Evolutionary conservation across 2,888 invertebrate species (phyloP).

Genomic region (Nomada hirtipes): DNA sequence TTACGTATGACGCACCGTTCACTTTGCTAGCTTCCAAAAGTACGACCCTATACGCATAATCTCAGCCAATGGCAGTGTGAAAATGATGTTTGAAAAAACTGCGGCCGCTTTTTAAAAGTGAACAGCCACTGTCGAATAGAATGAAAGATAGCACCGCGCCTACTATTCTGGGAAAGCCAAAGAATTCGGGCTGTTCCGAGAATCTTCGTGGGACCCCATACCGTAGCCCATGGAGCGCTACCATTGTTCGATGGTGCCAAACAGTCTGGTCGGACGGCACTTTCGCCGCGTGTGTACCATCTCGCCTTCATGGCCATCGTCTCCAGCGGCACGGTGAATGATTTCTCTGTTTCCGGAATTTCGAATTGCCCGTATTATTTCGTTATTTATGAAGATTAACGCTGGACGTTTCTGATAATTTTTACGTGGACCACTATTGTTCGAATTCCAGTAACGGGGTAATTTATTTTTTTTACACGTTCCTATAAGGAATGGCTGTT

Average conservation of each 20-base stretch:
- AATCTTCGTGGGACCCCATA: constrained; percentile 72
- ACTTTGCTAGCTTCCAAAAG: too few relatives aligned
- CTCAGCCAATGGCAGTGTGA: too few relatives aligned
- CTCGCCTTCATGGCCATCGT: constrained; percentile 40
- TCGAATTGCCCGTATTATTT: constrained; percentile 43
- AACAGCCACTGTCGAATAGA: constrained; percentile 43
- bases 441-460: not conserved
- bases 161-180: constrained; percentile 71
- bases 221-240: constrained; percentile 63
- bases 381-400: constrained; percentile 53
- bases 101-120: constrained; percentile 35
- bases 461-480: constrained; percentile 2
- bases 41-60: too few relatives aligned
- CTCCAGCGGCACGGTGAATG: constrained; percentile 48
- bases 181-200: constrained; percentile 66
- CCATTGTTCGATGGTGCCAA: constrained; percentile 77
- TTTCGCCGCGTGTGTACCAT: constrained; percentile 31
- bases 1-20: too few relatives aligned
- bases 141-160: constrained; percentile 58
- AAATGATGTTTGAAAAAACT: too few relatives aligned
- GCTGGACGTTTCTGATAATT: constrained; percentile 11
- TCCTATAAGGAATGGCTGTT: not conserved
- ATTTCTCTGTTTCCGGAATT: constrained; percentile 62
- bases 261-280: constrained; percentile 73
- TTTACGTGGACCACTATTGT: constrained; percentile 3